Evolutionary conservation across 2,888 invertebrate species (phyloP), one percentile per base, ranked within the genome.

Genomic region (Mystacides longicornis): DNA sequence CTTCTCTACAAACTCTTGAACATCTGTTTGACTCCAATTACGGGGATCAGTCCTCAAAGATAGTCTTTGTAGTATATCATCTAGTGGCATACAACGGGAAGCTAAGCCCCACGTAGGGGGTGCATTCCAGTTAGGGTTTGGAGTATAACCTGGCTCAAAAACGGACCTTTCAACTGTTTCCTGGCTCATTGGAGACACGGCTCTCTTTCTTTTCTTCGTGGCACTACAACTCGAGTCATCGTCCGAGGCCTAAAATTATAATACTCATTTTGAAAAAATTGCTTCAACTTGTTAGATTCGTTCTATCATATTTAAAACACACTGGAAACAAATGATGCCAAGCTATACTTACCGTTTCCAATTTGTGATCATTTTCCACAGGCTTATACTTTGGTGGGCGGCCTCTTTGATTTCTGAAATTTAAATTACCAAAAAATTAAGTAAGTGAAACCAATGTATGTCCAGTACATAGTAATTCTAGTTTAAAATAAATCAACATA

Each of bases 371-470:
- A 61, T 73, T 74, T 4, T 73, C 66, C 33, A 71, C 65, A 68
- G 74, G 75, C 33, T 52, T 58, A 60, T 74, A 74, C 62, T 77
- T 77, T 0, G 73, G 73, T 2, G 76, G 75, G 52, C 76, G 68
- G 0, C 74, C 74, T 51, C 74, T 67, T 1, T 51, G 33, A n/a
- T 22, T 45, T 21, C 51, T 50, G 42, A 23, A 42, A 53, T 22
- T 42, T 37, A 51, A n/a, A 16, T n/a, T 18, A 14, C 11, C 27
- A 5, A 27, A 7, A 7, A 27, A 27, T 27, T n/a, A n/a, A n/a
- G n/a, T n/a, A n/a, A n/a, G n/a, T n/a, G n/a, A n/a, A n/a, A n/a
- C n/a, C 11, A 27, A 7, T 27, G 11, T 27, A 7, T 27, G 7
- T 27, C 27, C 11, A 27, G 27, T 27, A 37, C 23, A 37, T 19